Conservation (phyloP, 2,888 invertebrate genomes). For the Actias luna region DNA sequence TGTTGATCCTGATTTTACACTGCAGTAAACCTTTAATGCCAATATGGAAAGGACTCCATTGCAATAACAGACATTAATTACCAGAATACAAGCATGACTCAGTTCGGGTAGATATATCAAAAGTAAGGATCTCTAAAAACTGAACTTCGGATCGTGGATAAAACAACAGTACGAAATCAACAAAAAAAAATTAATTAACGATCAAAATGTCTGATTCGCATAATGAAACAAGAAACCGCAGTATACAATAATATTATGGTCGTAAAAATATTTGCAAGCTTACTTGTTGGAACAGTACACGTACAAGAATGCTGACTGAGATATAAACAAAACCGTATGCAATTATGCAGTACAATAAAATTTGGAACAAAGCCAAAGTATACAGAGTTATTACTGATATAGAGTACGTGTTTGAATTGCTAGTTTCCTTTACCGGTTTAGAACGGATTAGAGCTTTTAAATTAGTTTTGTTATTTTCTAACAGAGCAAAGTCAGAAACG, state of each 20-base stretch:
- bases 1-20: no score
- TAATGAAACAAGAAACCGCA: not conserved
- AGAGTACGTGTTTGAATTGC: not conserved
- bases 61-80: no score
- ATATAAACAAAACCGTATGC: conserved; percentile 5
- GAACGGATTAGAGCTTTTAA: not conserved
- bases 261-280: conserved; percentile 3
- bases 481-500: not conserved
- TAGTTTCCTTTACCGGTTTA: not conserved
- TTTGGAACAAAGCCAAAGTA: conserved; percentile 5
- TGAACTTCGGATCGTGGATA: not conserved
- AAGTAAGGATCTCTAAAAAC: no score
- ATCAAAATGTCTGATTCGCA: not conserved
- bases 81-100: no score
- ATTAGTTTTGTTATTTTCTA: not conserved
- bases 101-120: no score
- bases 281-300: not conserved
- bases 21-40: no score
- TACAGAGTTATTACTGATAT: not conserved
- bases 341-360: not conserved
- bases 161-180: not conserved
- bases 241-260: conserved; percentile 5
- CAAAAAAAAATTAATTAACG: not conserved
- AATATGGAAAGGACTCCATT: no score
- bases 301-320: not conserved